A percentile compares a stretch with the other conserved stretches of the same genome.
Evolutionary conservation across 2,113 vertebrate genomes (phyloP).

Genomic region (Protomyctophum bolini): DNA sequence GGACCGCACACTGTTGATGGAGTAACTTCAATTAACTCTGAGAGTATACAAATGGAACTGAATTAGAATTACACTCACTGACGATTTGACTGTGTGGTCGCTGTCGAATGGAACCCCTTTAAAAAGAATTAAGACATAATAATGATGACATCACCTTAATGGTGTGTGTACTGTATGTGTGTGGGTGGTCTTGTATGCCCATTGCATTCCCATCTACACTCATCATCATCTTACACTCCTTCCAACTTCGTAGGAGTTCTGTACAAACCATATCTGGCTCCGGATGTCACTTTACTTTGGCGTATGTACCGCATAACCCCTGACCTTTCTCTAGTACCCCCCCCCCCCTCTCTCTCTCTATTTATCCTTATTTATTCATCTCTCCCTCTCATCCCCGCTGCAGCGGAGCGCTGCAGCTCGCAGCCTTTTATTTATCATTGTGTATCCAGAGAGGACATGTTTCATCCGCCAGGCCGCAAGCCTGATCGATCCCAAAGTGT

Average conservation of each 20-base stretch:
- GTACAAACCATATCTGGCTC: conserved; percentile 45
- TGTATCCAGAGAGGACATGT: conserved; percentile 80
- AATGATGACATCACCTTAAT: no score
- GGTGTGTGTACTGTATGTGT: conserved; percentile 26
- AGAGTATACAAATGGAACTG: no score
- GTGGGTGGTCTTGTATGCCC: conserved; percentile 61
- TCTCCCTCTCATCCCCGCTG: conserved; percentile 43
- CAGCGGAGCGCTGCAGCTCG: conserved; percentile 57
- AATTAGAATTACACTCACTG: no score
- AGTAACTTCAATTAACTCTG: no score
- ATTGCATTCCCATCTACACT: conserved; percentile 48
- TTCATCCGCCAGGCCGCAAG: conserved; percentile 76
- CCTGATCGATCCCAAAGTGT: conserved; percentile 76
- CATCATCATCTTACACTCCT: neutral
- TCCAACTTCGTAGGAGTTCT: conserved; percentile 20
- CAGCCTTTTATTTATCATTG: conserved; percentile 81
- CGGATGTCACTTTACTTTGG: conserved; percentile 44
- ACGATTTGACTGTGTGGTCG: no score
- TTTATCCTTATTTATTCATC: conserved; percentile 26
- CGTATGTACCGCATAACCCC: conserved; percentile 2
- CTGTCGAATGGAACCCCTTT: no score
- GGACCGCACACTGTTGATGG: no score
- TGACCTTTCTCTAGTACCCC: conserved; percentile 50
- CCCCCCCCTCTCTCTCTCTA: neutral
- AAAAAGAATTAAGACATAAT: no score